Evolutionary conservation across 2,797 vertebrate genomes (phyloP), one percentile per base, ranked within the genome.

Genomic region (Micromesistius poutassou): DNA sequence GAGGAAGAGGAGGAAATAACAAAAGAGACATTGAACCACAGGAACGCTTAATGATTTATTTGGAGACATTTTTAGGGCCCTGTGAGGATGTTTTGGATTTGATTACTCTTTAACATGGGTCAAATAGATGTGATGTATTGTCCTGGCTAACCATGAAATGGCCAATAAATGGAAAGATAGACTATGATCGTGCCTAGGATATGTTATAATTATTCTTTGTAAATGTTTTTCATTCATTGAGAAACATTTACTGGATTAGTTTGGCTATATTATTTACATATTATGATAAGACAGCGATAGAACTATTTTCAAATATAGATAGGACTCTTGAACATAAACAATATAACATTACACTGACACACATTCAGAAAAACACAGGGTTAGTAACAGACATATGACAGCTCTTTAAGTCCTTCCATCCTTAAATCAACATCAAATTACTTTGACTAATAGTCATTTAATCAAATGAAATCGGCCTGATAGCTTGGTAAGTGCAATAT

Each of bases 1-100:
- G 55, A 75, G 78, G 66, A 76, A 55, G 50, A n/a, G 55, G 55
- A n/a, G 55, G 55, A 62, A 62, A 62, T 25, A 71, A 71, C 68
- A 71, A 70, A 25, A 70, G n/a, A 22, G n/a, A 31, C 14, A 74
- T 12, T 12, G 22, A 62, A 35, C 22, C n/a, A 36, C 33, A 38
- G 28, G 70, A 31, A 71, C 16, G 8, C 5, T 30, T 30, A 4
- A 16, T 30, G 16, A 71, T 71, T 71, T 71, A 25, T 62, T 62
- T 28, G 7, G 62, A 68, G 62, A 68, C 25, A 28, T 68, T 30
- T 28, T 9, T 68, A 68, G 62, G 62, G n/a, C n/a, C 25, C 62
- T 25, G 62, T 68, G 25, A 68, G 62, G 25, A 68, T 28, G n/a
- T 28, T 28, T 12, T 68, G 25, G n/a, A 28, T 68, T 68, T 28